Percentiles rank a stretch among this genome's conserved stretches.
Evolutionary conservation across 2,113 vertebrate genomes (phyloP).

Genomic region (Thunnus maccoyii): DNA sequence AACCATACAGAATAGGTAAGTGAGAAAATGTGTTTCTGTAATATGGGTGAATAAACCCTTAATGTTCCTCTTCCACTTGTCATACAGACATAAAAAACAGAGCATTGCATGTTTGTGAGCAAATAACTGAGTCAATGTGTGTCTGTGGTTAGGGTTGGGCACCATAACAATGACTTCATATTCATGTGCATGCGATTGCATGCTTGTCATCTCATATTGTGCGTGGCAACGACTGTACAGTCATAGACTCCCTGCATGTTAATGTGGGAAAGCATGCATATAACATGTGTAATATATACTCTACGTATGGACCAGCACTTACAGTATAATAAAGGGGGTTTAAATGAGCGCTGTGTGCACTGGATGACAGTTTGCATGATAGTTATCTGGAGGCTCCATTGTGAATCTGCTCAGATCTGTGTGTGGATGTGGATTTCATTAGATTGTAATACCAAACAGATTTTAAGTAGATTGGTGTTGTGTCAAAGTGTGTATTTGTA

Average conservation of each 20-base stretch:
- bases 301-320: neutral
- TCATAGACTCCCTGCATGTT: slow-evolving; percentile 1
- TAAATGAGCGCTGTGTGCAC: neutral
- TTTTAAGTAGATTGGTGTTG: neutral
- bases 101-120: slow-evolving; percentile 4
- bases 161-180: slow-evolving; percentile 35
- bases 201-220: slow-evolving; percentile 35
- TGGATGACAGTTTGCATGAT: slow-evolving; percentile 2
- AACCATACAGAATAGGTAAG: neutral
- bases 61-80: neutral
- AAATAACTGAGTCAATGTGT: slow-evolving; percentile 22
- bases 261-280: slow-evolving; percentile 34
- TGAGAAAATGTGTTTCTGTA: neutral
- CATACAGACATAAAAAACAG: neutral
- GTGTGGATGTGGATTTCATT: slow-evolving; percentile 31
- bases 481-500: slow-evolving; percentile 2
- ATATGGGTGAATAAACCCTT: neutral
- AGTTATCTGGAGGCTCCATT: slow-evolving; percentile 3
- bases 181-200: slow-evolving; percentile 36
- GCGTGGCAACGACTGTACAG: neutral
- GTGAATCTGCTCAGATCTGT: slow-evolving; percentile 8
- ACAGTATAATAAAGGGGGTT: neutral
- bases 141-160: slow-evolving; percentile 2
- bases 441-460: slow-evolving; percentile 15
- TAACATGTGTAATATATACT: neutral